phyloP scores from a whole-genome alignment of 2,888 invertebrate genomes.

The Eupithecia subumbrata region DNA sequence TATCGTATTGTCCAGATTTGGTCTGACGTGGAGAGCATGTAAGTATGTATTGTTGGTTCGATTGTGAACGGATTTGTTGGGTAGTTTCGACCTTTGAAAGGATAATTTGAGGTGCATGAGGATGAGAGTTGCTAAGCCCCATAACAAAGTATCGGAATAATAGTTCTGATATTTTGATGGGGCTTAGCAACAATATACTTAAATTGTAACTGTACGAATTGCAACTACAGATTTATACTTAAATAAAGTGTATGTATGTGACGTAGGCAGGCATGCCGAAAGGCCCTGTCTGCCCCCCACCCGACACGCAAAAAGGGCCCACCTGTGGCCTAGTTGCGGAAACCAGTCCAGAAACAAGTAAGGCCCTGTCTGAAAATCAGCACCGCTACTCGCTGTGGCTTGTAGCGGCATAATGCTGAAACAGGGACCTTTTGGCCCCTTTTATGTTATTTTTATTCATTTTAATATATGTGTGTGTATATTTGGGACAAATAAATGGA shows the following conservation, averaged over 20 bases:
- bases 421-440: too few species aligned
- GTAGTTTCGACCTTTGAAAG: slow-evolving; percentile 26
- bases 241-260: background rate
- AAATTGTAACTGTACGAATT: background rate
- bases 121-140: background rate
- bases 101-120: slow-evolving; percentile 23
- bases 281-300: too few species aligned
- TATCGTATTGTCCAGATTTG: slow-evolving; percentile 64
- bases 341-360: too few species aligned
- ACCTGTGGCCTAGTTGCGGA: too few species aligned
- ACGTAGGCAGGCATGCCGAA: too few species aligned
- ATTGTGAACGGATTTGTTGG: slow-evolving; percentile 41
- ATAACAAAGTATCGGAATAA: background rate
- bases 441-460: too few species aligned
- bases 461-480: too few species aligned
- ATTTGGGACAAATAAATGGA: too few species aligned
- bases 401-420: too few species aligned
- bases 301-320: too few species aligned
- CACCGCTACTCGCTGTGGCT: too few species aligned
- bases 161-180: background rate
- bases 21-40: slow-evolving; percentile 52
- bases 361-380: too few species aligned
- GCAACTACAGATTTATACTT: background rate
- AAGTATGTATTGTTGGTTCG: slow-evolving; percentile 41
- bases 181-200: background rate